Conservation (phyloP, 1,140 invertebrate species). For the Linepithema humile region DNA sequence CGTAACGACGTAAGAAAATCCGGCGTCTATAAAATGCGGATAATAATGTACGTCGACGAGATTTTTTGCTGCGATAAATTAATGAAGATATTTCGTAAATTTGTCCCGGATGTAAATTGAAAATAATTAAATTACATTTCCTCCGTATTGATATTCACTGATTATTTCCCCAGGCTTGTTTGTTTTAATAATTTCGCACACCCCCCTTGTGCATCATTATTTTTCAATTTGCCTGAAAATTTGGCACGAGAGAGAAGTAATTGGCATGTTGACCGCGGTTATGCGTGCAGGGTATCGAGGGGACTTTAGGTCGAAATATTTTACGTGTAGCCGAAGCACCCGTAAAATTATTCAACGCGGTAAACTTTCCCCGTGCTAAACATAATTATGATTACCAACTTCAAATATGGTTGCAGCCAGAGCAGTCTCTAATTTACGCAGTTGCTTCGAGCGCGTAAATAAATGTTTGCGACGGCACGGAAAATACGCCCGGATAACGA, state of each 20-base stretch:
- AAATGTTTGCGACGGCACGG: constrained; percentile 43
- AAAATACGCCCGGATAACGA: constrained; percentile 40
- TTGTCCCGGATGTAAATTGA: not conserved
- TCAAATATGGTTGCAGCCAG: constrained; percentile 45
- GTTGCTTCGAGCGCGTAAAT: constrained; percentile 46
- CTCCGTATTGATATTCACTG: not conserved
- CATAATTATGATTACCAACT: constrained; percentile 57
- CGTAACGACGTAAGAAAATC: constrained; percentile 35
- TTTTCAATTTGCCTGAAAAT: constrained; percentile 46
- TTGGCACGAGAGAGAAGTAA: constrained; percentile 25
- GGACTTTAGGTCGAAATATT: constrained; percentile 43
- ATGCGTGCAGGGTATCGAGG: not conserved
- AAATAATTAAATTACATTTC: constrained; percentile 3
- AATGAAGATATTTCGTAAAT: not conserved
- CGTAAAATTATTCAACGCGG: constrained; percentile 46
- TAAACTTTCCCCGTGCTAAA: constrained; percentile 46
- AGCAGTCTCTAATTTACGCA: constrained; percentile 36
- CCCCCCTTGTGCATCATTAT: not conserved
- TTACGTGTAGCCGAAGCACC: constrained; percentile 28
- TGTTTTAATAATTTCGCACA: constrained; percentile 21
- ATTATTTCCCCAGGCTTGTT: constrained; percentile 21
- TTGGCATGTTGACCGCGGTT: not conserved
- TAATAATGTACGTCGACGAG: constrained; percentile 21
- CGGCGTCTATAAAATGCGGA: constrained; percentile 13
- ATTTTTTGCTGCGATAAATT: not conserved